Conservation (phyloP, 2,888 invertebrate species). For the Cheilosia variabilis region DNA sequence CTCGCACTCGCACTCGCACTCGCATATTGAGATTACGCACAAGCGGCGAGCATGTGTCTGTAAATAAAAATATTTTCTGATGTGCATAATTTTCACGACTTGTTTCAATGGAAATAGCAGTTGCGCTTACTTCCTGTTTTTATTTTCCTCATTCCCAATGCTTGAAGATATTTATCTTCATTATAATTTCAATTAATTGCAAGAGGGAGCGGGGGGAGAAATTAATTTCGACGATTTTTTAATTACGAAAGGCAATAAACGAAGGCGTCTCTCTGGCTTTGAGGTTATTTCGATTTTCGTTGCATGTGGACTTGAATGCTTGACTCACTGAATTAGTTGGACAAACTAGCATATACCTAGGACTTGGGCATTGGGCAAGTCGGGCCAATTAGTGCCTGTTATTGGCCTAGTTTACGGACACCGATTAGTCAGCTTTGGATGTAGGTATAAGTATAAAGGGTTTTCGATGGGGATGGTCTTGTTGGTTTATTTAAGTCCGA, state of each 20-base stretch:
- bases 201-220: not conserved
- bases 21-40: not conserved
- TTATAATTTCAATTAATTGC: constrained; percentile 24
- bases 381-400: no score
- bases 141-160: not conserved
- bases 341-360: no score
- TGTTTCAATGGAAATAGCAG: constrained; percentile 28
- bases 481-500: no score
- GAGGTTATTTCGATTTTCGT: no score
- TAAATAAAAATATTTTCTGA: not conserved
- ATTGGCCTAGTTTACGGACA: no score
- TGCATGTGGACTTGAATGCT: no score
- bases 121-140: constrained; percentile 43
- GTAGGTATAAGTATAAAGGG: no score
- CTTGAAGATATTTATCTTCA: constrained; percentile 12
- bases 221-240: not conserved
- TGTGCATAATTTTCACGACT: constrained; percentile 60
- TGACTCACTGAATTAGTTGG: no score
- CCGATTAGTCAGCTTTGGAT: no score
- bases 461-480: no score
- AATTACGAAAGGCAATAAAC: not conserved
- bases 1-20: constrained; percentile 3
- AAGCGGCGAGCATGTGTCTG: constrained; percentile 6
- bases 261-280: not conserved
- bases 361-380: no score